Evolutionary conservation across 2,797 vertebrate genomes (phyloP).

Genomic region (Coregonus ussuriensis): DNA sequence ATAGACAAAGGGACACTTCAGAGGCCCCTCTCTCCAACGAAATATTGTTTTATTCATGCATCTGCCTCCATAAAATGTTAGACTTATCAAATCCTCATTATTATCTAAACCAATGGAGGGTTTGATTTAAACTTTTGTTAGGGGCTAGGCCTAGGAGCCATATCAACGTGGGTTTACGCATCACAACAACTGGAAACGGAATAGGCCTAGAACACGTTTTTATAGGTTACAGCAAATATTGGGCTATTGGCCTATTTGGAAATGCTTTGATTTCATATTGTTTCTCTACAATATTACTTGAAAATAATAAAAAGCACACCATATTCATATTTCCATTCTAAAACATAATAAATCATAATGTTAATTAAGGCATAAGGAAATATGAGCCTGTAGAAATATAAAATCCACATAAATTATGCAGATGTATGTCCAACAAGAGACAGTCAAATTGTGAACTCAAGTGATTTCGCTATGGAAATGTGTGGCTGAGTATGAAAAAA

Average conservation of each 20-base stretch:
- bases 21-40: constrained; percentile 50
- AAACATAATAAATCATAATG: not conserved
- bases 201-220: too few species aligned
- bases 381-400: not conserved
- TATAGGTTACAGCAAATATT: too few species aligned
- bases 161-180: not conserved
- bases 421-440: not conserved
- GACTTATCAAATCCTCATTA: not conserved
- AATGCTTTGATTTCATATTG: not conserved
- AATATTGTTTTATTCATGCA: not conserved
- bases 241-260: too few species aligned
- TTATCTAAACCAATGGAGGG: not conserved
- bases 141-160: not conserved
- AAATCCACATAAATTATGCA: not conserved
- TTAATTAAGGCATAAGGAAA: not conserved
- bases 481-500: not conserved
- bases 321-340: not conserved
- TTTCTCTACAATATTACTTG: not conserved
- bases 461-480: not conserved
- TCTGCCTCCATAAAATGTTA: not conserved
- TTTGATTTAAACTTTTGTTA: not conserved
- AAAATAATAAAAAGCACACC: not conserved
- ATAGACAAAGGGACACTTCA: constrained; percentile 77
- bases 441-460: too few species aligned
- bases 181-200: not conserved